phyloP scores from a whole-genome alignment of 2,888 invertebrate species.

The Psococerastis gibbosa region DNA sequence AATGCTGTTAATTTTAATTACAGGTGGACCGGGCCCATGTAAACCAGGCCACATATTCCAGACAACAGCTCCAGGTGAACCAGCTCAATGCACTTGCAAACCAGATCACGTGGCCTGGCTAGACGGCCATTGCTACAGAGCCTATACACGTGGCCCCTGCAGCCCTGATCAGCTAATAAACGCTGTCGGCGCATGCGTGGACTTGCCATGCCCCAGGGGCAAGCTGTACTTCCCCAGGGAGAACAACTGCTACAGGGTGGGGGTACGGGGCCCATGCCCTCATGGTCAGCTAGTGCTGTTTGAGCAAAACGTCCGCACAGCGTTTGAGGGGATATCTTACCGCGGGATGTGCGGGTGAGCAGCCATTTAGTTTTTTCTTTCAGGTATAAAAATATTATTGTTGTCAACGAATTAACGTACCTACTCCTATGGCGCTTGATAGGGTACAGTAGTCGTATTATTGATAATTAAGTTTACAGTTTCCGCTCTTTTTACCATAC shows the following conservation, averaged over 20 bases:
- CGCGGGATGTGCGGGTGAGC: conserved; percentile 63
- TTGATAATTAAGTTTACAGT: too few relatives aligned
- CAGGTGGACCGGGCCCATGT: conserved; percentile 16
- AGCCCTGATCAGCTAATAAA: conserved; percentile 27
- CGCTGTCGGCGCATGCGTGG: conserved; percentile 44
- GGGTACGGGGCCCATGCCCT: conserved; percentile 55
- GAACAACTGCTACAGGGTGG: conserved; percentile 57
- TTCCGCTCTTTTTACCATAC: too few relatives aligned
- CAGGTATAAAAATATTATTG: too few relatives aligned
- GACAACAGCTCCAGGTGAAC: conserved; percentile 19
- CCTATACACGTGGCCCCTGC: conserved; percentile 66
- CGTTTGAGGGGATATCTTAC: conserved; percentile 61
- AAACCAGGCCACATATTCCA: conserved; percentile 16
- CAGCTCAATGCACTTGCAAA: conserved; percentile 49
- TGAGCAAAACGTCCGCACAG: conserved; percentile 58
- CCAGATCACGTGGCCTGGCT: conserved; percentile 40
- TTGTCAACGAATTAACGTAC: background rate
- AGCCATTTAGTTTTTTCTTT: too few relatives aligned
- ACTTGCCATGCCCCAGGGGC: conserved; percentile 54
- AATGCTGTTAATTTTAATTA: background rate
- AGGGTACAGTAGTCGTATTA: too few relatives aligned
- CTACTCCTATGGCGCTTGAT: too few relatives aligned
- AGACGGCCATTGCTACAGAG: conserved; percentile 51
- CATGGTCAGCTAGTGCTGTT: conserved; percentile 56
- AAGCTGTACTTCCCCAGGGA: conserved; percentile 56